Evolutionary conservation across 2,113 vertebrate species (phyloP).

Genomic region (Austrofundulus limnaeus): DNA sequence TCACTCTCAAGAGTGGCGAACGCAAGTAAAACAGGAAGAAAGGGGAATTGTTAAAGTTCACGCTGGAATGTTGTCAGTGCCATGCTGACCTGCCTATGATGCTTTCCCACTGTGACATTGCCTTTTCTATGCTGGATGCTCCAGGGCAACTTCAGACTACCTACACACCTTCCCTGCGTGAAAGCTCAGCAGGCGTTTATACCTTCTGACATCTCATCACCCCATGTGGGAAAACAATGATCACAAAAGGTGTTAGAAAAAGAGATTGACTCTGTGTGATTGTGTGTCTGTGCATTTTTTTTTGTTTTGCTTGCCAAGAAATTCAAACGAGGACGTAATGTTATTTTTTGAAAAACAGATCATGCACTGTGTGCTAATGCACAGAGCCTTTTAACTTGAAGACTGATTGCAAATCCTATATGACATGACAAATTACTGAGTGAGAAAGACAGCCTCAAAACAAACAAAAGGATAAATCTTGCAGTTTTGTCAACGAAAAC

Average conservation of each 20-base stretch:
- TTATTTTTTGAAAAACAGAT: background rate
- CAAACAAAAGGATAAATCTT: slow-evolving; percentile 1
- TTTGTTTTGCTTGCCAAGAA: background rate
- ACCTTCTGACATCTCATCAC: slow-evolving; percentile 33
- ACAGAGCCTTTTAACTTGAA: background rate
- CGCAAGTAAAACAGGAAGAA: slow-evolving; percentile 19
- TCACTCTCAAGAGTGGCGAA: slow-evolving; percentile 9
- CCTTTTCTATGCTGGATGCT: slow-evolving; percentile 20
- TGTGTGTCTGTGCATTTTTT: background rate
- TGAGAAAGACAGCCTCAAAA: background rate
- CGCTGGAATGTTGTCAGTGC: slow-evolving; percentile 9
- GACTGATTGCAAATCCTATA: slow-evolving; percentile 10
- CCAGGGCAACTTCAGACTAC: slow-evolving; percentile 30
- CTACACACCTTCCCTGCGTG: slow-evolving; percentile 27
- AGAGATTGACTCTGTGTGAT: background rate
- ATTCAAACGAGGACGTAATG: slow-evolving; percentile 4
- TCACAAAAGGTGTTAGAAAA: slow-evolving; percentile 31
- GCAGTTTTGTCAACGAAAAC: background rate
- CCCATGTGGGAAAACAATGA: slow-evolving; percentile 11
- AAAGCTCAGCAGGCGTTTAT: slow-evolving; percentile 39
- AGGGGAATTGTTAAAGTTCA: slow-evolving; percentile 11
- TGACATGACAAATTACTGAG: background rate
- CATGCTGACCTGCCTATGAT: slow-evolving; percentile 10
- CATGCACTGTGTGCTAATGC: background rate
- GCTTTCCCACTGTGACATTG: slow-evolving; percentile 14